These are phyloP conservation scores for Ramazzottius varieornatus DNA, from an alignment of 2,888 invertebrate species.

Conservation along the genomic window DNA sequence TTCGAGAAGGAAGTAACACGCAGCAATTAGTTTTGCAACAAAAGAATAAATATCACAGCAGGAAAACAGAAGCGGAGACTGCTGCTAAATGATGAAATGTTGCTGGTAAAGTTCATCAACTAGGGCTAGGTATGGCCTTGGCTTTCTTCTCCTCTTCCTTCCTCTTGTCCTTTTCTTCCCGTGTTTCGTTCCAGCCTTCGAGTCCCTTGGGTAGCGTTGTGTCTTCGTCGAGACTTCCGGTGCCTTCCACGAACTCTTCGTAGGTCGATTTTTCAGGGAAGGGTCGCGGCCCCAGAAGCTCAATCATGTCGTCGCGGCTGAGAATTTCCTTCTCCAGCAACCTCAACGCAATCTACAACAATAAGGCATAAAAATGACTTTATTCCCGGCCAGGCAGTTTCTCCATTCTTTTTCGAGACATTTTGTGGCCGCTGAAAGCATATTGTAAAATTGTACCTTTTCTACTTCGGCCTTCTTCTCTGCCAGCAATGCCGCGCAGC, in stretches of 20 bases:
- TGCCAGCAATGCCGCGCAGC: slow-evolving; percentile 46
- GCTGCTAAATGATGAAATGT: no score
- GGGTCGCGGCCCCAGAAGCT: slow-evolving; percentile 67
- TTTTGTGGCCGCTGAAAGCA: not conserved
- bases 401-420: not conserved
- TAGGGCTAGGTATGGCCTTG: slow-evolving; percentile 11
- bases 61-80: no score
- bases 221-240: slow-evolving; percentile 89
- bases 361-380: no score
- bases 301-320: slow-evolving; percentile 87
- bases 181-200: slow-evolving; percentile 55
- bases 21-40: no score
- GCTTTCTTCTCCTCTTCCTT: slow-evolving; percentile 39
- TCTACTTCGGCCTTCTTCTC: slow-evolving; percentile 59
- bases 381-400: no score
- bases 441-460: slow-evolving; percentile 32
- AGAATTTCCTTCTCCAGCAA: slow-evolving; percentile 77
- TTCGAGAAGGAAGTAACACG: no score
- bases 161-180: slow-evolving; percentile 17
- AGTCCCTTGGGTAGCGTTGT: slow-evolving; percentile 76
- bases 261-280: slow-evolving; percentile 97
- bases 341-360: slow-evolving; percentile 52
- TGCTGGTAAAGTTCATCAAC: no score
- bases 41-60: no score
- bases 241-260: slow-evolving; percentile 94